These are phyloP conservation scores for Cygnus olor DNA, from an alignment of 2,797 vertebrate genomes.

Conservation along the genomic window DNA sequence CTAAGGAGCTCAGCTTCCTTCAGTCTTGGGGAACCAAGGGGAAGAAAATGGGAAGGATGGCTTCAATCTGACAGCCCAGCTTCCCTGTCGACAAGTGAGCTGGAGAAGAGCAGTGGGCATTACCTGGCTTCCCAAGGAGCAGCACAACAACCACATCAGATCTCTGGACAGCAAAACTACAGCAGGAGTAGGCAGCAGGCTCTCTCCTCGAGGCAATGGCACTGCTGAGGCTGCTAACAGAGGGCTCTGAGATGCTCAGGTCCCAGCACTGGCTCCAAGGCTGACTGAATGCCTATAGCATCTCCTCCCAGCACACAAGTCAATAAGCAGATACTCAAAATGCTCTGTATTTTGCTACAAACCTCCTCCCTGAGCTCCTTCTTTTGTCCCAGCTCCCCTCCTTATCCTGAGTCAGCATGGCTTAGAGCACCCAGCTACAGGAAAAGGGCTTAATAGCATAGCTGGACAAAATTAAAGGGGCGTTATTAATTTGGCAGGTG, in stretches of 20 bases:
- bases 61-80: background rate
- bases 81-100: background rate
- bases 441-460: constrained; percentile 34
- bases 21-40: background rate
- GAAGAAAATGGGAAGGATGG: background rate
- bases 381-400: constrained; percentile 11
- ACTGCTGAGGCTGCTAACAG: background rate
- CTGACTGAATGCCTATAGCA: background rate
- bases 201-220: background rate
- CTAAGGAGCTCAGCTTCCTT: background rate
- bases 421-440: background rate
- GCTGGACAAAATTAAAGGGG: constrained; percentile 61
- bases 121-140: background rate
- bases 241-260: background rate
- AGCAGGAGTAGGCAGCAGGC: background rate
- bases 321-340: background rate
- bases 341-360: background rate
- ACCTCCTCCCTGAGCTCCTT: background rate
- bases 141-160: background rate
- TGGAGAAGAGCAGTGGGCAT: background rate
- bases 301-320: background rate
- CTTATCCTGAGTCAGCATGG: constrained; percentile 6
- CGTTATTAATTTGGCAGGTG: constrained; percentile 56
- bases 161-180: background rate
- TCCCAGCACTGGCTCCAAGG: background rate